Evolutionary conservation across 2,888 invertebrate genomes (phyloP).

Genomic region (Taenaris catops): DNA sequence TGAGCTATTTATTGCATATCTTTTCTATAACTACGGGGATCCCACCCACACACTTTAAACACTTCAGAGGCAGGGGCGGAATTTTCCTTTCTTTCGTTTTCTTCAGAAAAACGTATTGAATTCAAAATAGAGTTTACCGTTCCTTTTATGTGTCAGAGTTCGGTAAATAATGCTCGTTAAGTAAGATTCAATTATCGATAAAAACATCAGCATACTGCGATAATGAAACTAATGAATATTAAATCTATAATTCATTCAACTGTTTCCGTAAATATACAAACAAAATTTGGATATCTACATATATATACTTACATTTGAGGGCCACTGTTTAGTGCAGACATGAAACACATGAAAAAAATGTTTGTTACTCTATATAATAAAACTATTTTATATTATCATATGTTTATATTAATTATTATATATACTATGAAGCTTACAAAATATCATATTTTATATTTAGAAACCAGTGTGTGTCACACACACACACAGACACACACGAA

Average conservation of each 20-base stretch:
- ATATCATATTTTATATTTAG: no score
- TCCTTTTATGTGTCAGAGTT: slow-evolving; percentile 17
- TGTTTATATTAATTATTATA: no score
- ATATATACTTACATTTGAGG: slow-evolving; percentile 67
- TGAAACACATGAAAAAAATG: slow-evolving; percentile 38
- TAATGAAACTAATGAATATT: slow-evolving; percentile 16
- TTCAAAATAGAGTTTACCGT: slow-evolving; percentile 12
- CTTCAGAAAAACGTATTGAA: slow-evolving; percentile 9
- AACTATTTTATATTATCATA: no score
- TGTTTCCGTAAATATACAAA: slow-evolving; percentile 1
- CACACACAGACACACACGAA: no score
- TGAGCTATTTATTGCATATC: neutral
- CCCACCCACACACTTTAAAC: neutral
- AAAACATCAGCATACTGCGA: slow-evolving; percentile 20
- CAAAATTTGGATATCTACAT: slow-evolving; percentile 1
- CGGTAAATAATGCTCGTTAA: slow-evolving; percentile 20
- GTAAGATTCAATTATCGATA: slow-evolving; percentile 25
- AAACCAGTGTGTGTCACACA: no score
- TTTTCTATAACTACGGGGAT: neutral
- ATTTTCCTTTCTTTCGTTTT: slow-evolving; percentile 5
- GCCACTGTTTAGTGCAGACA: slow-evolving; percentile 64
- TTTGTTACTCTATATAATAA: no score
- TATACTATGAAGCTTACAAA: no score
- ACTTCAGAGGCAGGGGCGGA: neutral
- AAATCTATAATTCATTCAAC: slow-evolving; percentile 6